Conservation (phyloP, 1,140 invertebrate species). For the Diorhabda carinulata region DNA sequence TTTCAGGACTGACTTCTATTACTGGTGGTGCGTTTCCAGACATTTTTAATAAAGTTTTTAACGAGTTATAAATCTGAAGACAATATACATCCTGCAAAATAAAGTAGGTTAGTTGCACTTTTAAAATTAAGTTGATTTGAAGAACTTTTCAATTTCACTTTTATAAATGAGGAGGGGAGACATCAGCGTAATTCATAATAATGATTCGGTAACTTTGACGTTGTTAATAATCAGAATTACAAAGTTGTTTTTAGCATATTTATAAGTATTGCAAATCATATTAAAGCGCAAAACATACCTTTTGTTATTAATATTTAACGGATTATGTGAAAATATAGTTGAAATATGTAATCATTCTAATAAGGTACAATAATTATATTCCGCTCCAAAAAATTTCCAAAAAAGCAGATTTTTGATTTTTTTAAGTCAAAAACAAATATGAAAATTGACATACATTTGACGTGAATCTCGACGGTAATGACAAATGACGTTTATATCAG, state of each 20-base stretch:
- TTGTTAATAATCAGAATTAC: background rate
- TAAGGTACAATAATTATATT: background rate
- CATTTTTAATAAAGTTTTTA: constrained; percentile 16
- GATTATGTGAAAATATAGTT: background rate
- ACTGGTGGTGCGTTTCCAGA: constrained; percentile 35
- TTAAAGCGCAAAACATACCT: background rate
- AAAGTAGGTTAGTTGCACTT: background rate
- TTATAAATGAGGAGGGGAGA: background rate
- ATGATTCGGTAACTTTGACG: background rate
- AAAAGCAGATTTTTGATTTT: background rate
- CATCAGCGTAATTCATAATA: background rate
- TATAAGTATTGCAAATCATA: background rate
- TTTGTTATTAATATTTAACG: background rate
- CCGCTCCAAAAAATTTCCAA: background rate
- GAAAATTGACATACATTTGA: too few relatives aligned
- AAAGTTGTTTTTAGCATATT: background rate
- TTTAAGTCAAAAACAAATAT: constrained; percentile 1
- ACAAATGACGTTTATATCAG: too few relatives aligned
- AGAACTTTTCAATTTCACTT: background rate
- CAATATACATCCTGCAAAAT: background rate
- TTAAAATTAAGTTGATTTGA: background rate
- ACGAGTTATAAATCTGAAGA: background rate
- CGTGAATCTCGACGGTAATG: too few relatives aligned
- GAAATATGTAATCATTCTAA: background rate
- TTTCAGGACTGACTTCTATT: constrained; percentile 50